Conservation (phyloP, 1,140 invertebrate genomes). For the Akabosia matsudoensis region DNA sequence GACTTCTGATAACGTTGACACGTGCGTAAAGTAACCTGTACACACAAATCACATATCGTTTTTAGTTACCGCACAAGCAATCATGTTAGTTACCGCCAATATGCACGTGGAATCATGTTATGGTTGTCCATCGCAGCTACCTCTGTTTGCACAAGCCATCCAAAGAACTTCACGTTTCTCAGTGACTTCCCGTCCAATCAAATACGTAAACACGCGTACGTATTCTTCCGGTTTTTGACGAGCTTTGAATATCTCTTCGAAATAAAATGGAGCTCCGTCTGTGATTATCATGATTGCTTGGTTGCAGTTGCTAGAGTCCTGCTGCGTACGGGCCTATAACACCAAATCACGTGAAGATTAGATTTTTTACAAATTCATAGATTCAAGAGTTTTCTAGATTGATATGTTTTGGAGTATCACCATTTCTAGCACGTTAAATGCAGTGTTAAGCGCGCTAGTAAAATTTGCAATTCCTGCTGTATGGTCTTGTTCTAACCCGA, state of each 20-base stretch:
- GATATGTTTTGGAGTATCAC: too few species aligned
- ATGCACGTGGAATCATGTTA: too few species aligned
- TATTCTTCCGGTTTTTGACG: constrained; percentile 39
- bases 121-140: too few species aligned
- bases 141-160: constrained; percentile 97
- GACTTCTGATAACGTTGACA: constrained; percentile 87
- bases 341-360: too few species aligned
- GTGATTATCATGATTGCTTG: constrained; percentile 98
- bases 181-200: constrained; percentile 90
- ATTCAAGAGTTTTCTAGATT: too few species aligned
- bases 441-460: constrained; percentile 78
- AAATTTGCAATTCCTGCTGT: constrained; percentile 93
- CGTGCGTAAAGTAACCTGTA: constrained; percentile 86
- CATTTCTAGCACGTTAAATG: constrained; percentile 79
- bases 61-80: too few species aligned
- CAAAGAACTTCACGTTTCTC: constrained; percentile 87
- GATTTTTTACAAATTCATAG: too few species aligned
- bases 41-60: neutral
- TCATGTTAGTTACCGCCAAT: too few species aligned
- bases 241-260: constrained; percentile 84
- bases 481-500: constrained; percentile 61
- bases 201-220: constrained; percentile 94
- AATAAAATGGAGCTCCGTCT: constrained; percentile 92
- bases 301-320: constrained; percentile 67
- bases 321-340: neutral